Conservation (phyloP, 2,113 vertebrate species). For the Aptenodytes forsteri region DNA sequence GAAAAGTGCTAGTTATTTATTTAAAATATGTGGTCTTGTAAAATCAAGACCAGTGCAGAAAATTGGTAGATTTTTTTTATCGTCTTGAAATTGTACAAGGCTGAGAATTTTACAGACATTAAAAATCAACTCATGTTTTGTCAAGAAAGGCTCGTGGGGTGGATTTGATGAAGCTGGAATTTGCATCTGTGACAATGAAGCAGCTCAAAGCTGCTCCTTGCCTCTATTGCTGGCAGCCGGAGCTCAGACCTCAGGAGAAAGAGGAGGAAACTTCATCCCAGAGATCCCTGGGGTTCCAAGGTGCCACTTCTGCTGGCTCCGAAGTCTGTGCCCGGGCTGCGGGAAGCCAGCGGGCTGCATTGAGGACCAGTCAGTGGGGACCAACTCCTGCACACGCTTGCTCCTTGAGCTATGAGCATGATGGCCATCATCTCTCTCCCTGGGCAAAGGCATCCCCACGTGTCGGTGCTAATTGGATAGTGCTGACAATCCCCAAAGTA, state of each 20-base stretch:
- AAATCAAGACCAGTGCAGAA: background rate
- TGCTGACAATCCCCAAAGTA: background rate
- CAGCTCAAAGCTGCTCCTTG: background rate
- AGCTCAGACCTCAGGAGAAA: background rate
- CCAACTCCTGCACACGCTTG: fast-evolving
- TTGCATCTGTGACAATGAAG: background rate
- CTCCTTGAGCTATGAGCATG: background rate
- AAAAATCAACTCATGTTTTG: background rate
- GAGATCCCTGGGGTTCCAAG: background rate
- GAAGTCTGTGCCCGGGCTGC: fast-evolving
- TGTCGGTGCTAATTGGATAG: background rate
- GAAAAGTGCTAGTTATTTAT: background rate
- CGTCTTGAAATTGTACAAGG: background rate
- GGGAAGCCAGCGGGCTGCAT: background rate
- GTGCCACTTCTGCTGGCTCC: background rate
- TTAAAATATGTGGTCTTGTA: background rate
- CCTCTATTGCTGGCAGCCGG: background rate
- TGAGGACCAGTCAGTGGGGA: background rate
- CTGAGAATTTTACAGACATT: background rate
- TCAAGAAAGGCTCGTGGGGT: background rate
- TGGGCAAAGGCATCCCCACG: background rate
- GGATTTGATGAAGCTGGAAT: background rate
- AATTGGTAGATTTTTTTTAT: background rate
- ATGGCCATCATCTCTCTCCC: background rate
- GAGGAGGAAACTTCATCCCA: background rate